Evolutionary conservation across 2,888 invertebrate species (phyloP), one percentile per base, ranked within the genome.

Genomic region (Rutpela maculata): DNA sequence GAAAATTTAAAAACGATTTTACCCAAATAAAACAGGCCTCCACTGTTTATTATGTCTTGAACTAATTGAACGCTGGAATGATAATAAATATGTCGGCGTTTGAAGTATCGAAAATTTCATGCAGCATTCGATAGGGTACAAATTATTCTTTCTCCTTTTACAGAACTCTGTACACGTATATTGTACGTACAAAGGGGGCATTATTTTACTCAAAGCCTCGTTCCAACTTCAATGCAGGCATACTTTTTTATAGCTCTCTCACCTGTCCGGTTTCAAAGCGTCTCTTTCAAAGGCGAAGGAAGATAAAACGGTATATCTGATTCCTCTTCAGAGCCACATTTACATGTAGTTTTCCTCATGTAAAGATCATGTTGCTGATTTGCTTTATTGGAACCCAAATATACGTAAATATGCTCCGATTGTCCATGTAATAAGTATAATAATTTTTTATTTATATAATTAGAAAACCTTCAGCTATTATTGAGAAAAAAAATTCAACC

Each of bases 351-450:
- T 67, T 31, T 31, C 50, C 50, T 12, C 22, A 15, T 31, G 67
- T 55, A 66, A 43, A 66, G 50, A 50, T 50, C 50, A 18, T 66
- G 59, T 22, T 1, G 19, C 7, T 15, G 56, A 68, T 68, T 60
- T 60, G 70, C 70, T 38, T 70, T 70, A 57, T 59, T 70, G 38
- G 59, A 38, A 38, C 26, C 17, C 22, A 68, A 68, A 68, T 26
- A 68, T 55, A 17, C 31, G 26, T 56, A 56, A 56, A 56, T 56
- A 15, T n/a, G 5, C 17, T 10, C 12, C 18, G 15, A 18, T 56
- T 56, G 17, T 1, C 0, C 10, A 56, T 56, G n/a, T 4, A 26
- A 26, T 26, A 26, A 3, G 22, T 26, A n/a, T n/a, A n/a, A n/a
- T n/a, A n/a, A n/a, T n/a, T n/a, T n/a, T n/a, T n/a, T n/a, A n/a